phyloP scores from a whole-genome alignment of 2,888 invertebrate species.

The Lumbricus terrestris region DNA sequence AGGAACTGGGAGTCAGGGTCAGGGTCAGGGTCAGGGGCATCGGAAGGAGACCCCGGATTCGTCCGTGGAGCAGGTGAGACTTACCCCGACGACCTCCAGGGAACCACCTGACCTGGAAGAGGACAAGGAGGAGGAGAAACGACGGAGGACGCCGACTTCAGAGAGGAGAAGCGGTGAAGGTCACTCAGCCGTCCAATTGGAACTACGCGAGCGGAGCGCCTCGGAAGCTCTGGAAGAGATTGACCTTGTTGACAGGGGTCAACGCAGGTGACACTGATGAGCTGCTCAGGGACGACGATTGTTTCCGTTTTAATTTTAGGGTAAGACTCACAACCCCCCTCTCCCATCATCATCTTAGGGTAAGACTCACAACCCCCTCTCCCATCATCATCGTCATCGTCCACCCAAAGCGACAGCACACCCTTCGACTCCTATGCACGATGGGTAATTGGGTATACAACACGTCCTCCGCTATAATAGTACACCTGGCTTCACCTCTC shows the following conservation, averaged over 20 bases:
- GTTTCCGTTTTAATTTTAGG: neutral
- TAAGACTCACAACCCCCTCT: neutral
- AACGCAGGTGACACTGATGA: neutral
- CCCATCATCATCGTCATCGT: neutral
- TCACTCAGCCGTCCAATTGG: neutral
- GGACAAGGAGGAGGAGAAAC: neutral
- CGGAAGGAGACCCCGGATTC: neutral
- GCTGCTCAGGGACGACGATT: neutral
- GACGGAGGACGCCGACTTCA: neutral
- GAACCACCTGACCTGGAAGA: neutral
- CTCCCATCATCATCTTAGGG: neutral
- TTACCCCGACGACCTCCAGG: neutral
- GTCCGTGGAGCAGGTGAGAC: neutral
- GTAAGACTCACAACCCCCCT: neutral
- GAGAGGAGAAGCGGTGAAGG: neutral
- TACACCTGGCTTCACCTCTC: neutral
- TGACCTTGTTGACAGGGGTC: neutral
- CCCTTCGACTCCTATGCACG: too few relatives aligned
- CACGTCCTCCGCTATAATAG: too few relatives aligned
- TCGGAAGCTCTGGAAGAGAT: neutral
- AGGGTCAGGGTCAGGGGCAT: too few relatives aligned
- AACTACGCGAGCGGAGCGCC: neutral
- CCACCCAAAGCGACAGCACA: neutral
- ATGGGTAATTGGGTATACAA: neutral
- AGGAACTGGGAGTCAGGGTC: neutral